Percentiles rank a stretch among this genome's conserved stretches.
Conservation (phyloP, 2,888 invertebrate genomes). For the Mythimna loreyi region DNA sequence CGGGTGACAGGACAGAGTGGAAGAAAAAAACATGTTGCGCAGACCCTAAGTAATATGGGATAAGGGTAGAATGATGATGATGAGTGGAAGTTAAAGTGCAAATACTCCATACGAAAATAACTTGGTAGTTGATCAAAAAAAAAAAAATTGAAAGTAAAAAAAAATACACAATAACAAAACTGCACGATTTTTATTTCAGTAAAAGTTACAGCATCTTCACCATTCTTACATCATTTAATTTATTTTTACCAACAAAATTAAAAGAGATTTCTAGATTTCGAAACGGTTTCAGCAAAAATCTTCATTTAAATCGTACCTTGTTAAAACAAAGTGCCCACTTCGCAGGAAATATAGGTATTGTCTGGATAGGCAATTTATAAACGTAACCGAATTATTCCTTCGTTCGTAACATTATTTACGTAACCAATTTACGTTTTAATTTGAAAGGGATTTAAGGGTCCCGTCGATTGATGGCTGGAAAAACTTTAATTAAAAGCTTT, state of each 20-base stretch:
- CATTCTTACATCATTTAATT: background rate
- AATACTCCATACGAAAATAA: too few relatives aligned
- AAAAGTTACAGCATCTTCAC: background rate
- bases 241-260: background rate
- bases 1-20: too few relatives aligned
- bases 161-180: too few relatives aligned
- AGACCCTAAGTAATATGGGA: too few relatives aligned
- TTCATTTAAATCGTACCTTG: slow-evolving; percentile 38
- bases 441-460: slow-evolving; percentile 19
- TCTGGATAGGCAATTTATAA: slow-evolving; percentile 53
- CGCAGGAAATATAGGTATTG: slow-evolving; percentile 49
- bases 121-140: too few relatives aligned
- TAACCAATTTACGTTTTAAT: slow-evolving; percentile 47
- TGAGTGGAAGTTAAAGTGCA: too few relatives aligned
- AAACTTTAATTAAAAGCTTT: background rate
- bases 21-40: too few relatives aligned
- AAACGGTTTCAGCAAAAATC: slow-evolving; percentile 30
- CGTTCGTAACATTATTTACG: slow-evolving; percentile 37
- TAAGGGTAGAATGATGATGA: too few relatives aligned
- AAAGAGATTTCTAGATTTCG: slow-evolving; percentile 26
- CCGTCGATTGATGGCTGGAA: slow-evolving; percentile 3
- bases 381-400: slow-evolving; percentile 53
- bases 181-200: too few relatives aligned
- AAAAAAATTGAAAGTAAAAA: too few relatives aligned
- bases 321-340: slow-evolving; percentile 54